Evolutionary conservation across 2,113 vertebrate species (phyloP).

Genomic region (Sitta europaea): DNA sequence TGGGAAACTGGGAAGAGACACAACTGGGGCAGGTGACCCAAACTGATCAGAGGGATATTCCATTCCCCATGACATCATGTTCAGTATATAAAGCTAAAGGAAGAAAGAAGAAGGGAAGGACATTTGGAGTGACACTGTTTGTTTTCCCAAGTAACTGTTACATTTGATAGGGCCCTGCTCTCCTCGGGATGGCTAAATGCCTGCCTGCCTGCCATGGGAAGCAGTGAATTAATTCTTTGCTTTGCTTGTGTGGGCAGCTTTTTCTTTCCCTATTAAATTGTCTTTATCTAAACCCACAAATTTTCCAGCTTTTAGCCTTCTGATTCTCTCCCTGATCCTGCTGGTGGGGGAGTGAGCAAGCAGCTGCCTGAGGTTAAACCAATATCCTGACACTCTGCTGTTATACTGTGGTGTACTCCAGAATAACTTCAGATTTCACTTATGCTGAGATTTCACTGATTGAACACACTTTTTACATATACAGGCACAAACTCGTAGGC

Average conservation of each 20-base stretch:
- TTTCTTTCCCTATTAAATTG: neutral
- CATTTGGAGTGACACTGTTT: neutral
- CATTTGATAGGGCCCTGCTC: accelerated
- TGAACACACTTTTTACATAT: neutral
- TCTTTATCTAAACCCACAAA: neutral
- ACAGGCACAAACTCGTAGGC: neutral
- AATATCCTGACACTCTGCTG: neutral
- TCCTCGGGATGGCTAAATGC: neutral
- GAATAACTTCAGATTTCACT: neutral
- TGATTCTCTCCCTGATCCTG: accelerated
- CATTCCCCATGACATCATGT: neutral
- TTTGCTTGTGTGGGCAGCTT: neutral
- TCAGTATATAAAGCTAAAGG: neutral
- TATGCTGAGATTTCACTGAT: neutral
- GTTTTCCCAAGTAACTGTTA: neutral
- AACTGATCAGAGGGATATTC: neutral
- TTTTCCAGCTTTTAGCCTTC: neutral
- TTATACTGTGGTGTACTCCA: neutral
- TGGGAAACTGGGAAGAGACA: neutral
- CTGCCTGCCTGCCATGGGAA: neutral
- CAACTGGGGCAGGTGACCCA: accelerated
- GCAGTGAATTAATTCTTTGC: neutral
- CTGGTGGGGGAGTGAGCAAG: accelerated
- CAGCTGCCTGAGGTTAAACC: neutral
- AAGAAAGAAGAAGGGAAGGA: neutral